Base-by-base conservation (phyloP, 2,113 vertebrate genomes). In the Vireo altiloquus region DNA sequence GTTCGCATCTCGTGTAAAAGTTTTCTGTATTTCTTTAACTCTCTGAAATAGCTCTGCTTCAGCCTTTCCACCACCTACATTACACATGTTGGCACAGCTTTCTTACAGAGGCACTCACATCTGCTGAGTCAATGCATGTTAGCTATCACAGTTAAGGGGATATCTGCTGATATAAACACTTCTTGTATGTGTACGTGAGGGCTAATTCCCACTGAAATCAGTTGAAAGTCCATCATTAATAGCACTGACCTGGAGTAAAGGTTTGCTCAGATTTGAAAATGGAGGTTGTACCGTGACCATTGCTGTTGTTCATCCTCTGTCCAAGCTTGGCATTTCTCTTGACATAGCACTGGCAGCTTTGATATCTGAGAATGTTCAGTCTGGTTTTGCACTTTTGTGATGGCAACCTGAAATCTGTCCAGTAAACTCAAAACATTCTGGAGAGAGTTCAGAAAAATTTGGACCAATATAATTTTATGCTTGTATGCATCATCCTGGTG, bases 391-490 rank as follows among this genome's bases (percentile, higher is more conserved):
- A 54, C 39, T 82, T 82, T 33, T 61, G 33, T 60, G 68, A 93
- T 89, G 79, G 68, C 75, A 79, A 47, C 19, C 69, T 94, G 76
- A 94, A 94, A 90, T 68, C 61, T 63, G 28, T 66, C 86, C 50
- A 77, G 47, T 76, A 84, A 92, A 94, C 21, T 68, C 33, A 89
- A 91, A 86, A 17, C 19, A 60, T 91, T 93, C 70, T 95, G 75
- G 90, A 93, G 23, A 88, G n/a, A 61, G 88, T 96, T 94, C 77
- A 97, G 88, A 83, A 96, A 95, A 92, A 70, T 39, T 66, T 69
- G 59, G 81, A 76, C 61, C 71, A 90, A 84, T 95, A 91, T 86
- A 82, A 57, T 71, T 95, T 96, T 92, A 84, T 74, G 81, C n/a
- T 61, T 86, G 46, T 53, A 86, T 90, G 86, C 95, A 87, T 91